Evolutionary conservation across 1,140 invertebrate species (phyloP).

Genomic region (Heliconius himera): DNA sequence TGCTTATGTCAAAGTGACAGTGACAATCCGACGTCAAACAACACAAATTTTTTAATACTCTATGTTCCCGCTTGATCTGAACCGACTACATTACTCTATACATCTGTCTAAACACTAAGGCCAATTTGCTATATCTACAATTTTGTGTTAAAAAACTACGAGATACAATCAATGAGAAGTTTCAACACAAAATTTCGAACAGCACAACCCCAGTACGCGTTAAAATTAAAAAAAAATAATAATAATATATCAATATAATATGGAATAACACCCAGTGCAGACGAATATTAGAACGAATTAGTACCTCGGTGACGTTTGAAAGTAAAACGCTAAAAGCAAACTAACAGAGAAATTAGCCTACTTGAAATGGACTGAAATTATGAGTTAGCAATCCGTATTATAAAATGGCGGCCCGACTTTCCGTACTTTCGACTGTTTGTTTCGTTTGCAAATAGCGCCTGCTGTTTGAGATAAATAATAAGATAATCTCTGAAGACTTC

Average conservation of each 20-base stretch:
- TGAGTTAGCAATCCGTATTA: conserved; percentile 13
- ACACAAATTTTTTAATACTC: conserved; percentile 32
- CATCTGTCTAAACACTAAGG: conserved; percentile 75
- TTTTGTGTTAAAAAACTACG: conserved; percentile 67
- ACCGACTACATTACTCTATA: conserved; percentile 64
- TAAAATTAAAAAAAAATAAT: conserved; percentile 34
- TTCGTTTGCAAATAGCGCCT: neutral
- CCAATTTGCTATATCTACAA: conserved; percentile 78
- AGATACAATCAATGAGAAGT: conserved; percentile 29
- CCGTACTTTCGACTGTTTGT: no score
- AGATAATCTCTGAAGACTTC: neutral
- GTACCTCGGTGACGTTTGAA: conserved; percentile 41
- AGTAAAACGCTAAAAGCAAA: conserved; percentile 35
- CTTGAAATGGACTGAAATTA: conserved; percentile 26
- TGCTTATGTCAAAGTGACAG: conserved; percentile 11
- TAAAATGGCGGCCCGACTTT: neutral
- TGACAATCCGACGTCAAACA: conserved; percentile 24
- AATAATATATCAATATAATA: conserved; percentile 44
- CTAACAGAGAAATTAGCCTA: conserved; percentile 34
- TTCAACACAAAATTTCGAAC: conserved; percentile 73
- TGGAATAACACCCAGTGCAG: conserved; percentile 58
- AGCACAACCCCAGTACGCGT: conserved; percentile 65
- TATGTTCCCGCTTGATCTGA: conserved; percentile 64
- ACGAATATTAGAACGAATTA: conserved; percentile 38
- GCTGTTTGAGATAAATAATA: neutral